Evolutionary conservation across 2,888 invertebrate species (phyloP), one percentile per base, ranked within the genome.

Genomic region (Drosophila borborema): DNA sequence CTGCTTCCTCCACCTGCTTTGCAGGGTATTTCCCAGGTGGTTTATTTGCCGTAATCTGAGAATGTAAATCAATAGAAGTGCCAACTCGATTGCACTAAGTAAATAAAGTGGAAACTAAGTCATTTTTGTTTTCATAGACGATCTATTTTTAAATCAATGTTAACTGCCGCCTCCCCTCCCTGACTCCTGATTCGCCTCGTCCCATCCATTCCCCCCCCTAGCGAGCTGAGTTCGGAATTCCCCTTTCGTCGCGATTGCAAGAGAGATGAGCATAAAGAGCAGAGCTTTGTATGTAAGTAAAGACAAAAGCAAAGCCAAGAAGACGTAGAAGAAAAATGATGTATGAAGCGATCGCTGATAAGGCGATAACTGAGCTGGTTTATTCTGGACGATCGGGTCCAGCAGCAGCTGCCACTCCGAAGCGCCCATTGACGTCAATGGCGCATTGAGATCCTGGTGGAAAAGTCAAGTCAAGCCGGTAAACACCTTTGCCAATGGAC

Each of bases 401-500:
- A 53, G 63, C 73, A 45, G 45, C 61, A 41, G n/a, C 23, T 23
- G 23, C 43, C 2, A 16, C 43, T 18, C 58, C 40, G 58, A 0
- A 65, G 53, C 28, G 18, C 55, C 72, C 31, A 81, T 87, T 85
- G 85, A 85, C 85, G 85, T 85, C 85, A 85, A 85, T 84, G 68
- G 77, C 63, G 64, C 60, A 45, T 48, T 61, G 61, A 86, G 72
- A 85, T 85, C 85, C 85, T 85, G 85, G 61, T 68, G 84, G 86
- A 82, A 82, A 85, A 82, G 77, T 80, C 81, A 81, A 82, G 54
- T 80, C 81, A 81, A 59, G 63, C 70, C 83, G 80, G 89, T 84
- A 89, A 84, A 86, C 84, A 89, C 84, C 89, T 84, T 78, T 80
- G 64, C 62, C 68, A 58, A 43, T 62, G 79, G 89, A 84, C 84